Base-by-base conservation (phyloP, 2,113 vertebrate genomes). In the Chlamydotis undulata region DNA sequence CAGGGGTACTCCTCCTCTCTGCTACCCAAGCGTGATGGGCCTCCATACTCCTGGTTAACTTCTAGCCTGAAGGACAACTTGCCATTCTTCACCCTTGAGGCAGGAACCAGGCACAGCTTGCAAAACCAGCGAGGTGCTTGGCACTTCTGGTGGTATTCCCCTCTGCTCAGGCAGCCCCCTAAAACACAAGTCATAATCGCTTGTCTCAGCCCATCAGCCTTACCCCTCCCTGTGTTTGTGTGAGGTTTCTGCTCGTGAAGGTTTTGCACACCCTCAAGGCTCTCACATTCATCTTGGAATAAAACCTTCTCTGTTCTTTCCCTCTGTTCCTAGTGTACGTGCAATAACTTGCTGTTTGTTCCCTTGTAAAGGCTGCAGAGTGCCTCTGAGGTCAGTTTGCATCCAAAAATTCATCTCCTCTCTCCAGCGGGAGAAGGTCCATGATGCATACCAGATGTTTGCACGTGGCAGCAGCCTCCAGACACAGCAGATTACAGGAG, bases 391-490 rank as follows among this genome's bases (percentile, higher is more conserved):
- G 89, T 88, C 70, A 56, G 50, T 84, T 87, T 82, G 55, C 12
- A 16, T 89, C 93, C 77, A 93, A 69, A 92, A 94, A 84, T 53
- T 7, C n/a, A 65, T 65, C 77, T 63, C 28, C 57, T 69, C 67
- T 89, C 83, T 95, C 61, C 70, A 83, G 83, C 28, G 92, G 84
- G 83, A 96, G 87, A 91, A 96, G 87, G 75, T 52, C 70, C 7
- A 0, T 91, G 95, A 93, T 95, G 74, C 75, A 64, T 95, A 70
- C 89, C 96, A 97, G 96, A 96, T 96, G 94, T 95, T 79, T 93
- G 91, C 90, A 77, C 1, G 8, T 56, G 74, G 67, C 92, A 70
- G 79, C 93, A 75, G 78, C 50, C 29, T 37, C 65, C 84, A 93
- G 57, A 55, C 73, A 60, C 50, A 89, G 68, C 16, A 92, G 90